Base-by-base conservation (phyloP, 2,797 vertebrate genomes). In the Tapera naevia region DNA sequence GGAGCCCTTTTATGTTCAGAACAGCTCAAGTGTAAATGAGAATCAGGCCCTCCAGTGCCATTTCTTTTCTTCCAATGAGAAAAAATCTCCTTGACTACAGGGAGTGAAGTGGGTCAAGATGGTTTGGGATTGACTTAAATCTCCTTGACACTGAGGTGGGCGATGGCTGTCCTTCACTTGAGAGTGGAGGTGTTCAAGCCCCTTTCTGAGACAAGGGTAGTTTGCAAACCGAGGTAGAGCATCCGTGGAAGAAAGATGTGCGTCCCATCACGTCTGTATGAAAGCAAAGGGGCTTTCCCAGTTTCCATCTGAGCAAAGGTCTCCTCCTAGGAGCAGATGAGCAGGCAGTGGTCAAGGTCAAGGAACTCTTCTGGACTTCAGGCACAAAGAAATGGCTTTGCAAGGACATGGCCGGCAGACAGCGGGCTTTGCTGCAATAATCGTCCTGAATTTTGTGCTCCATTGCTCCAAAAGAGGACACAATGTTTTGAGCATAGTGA, bases 1-100 rank as follows among this genome's bases (percentile, higher is more conserved):
- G 25, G 74, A 67, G 46, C 84, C 79, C 84, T 92, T 89, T 73
- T n/a, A 70, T 87, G 79, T 57, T 94, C 17, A 10, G 45, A 92
- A 79, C 75, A 91, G 72, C 72, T 95, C 81, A n/a, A 96, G 95
- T 91, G 87, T 57, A 95, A 92, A 95, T 87, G 81, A 91, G 76
- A 91, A 83, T 73, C 78, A 89, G 89, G 75, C 80, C 91, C 89
- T 95, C 72, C 88, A 88, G 93, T 75, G 86, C 70, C 73, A 67
- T 58, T 67, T 53, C 75, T 86, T 93, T 70, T 80, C 80, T 88
- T 80, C 72, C 86, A 66, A 75, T 86, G 87, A 70, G 82, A 54
- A 82, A 87, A 80, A 61, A 54, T 86, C 92, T 91, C 87, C 82
- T 94, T 92, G 95, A 88, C 95, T 96, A 51, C 85, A 74, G 72